Evolutionary conservation across 1,140 invertebrate species (phyloP).

Genomic region (Manduca sexta): DNA sequence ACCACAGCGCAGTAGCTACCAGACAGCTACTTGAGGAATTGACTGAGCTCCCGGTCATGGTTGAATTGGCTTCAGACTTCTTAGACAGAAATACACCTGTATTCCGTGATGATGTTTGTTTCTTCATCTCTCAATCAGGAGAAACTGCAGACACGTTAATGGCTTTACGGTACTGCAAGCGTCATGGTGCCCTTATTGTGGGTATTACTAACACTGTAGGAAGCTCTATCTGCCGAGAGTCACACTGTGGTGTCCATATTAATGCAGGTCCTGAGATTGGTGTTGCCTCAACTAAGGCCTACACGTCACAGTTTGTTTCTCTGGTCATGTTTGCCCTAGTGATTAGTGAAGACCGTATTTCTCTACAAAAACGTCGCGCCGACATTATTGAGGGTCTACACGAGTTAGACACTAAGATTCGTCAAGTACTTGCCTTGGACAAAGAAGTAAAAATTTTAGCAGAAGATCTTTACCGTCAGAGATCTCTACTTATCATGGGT

Average conservation of each 20-base stretch:
- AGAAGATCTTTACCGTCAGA: constrained; percentile 94
- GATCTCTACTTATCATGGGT: constrained; percentile 98
- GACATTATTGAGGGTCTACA: constrained; percentile 95
- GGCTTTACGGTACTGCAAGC: constrained; percentile 97
- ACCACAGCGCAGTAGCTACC: constrained; percentile 98
- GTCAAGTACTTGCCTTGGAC: constrained; percentile 90
- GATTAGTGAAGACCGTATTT: constrained; percentile 98
- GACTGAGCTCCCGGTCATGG: constrained; percentile 98
- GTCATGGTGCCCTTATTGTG: constrained; percentile 95
- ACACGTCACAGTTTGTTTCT: constrained; percentile 99
- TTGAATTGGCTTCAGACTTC: constrained; percentile 99
- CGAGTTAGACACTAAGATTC: constrained; percentile 88
- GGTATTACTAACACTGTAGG: constrained; percentile 99
- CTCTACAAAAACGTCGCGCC: constrained; percentile 85
- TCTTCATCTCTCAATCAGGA: constrained; percentile 98
- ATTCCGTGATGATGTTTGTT: constrained; percentile 99
- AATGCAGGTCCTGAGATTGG: constrained; percentile 99
- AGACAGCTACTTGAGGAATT: constrained; percentile 97
- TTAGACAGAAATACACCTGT: constrained; percentile 98
- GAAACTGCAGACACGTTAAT: constrained; percentile 99
- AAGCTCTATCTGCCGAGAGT: constrained; percentile 99
- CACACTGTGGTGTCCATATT: constrained; percentile 99
- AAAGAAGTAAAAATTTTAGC: constrained; percentile 90
- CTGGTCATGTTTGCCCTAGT: constrained; percentile 99
- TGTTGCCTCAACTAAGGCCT: constrained; percentile 99